Percentiles rank a stretch among this genome's conserved stretches.
phyloP scores from a whole-genome alignment of 2,113 vertebrate species.

The Phylloscopus trochilus region DNA sequence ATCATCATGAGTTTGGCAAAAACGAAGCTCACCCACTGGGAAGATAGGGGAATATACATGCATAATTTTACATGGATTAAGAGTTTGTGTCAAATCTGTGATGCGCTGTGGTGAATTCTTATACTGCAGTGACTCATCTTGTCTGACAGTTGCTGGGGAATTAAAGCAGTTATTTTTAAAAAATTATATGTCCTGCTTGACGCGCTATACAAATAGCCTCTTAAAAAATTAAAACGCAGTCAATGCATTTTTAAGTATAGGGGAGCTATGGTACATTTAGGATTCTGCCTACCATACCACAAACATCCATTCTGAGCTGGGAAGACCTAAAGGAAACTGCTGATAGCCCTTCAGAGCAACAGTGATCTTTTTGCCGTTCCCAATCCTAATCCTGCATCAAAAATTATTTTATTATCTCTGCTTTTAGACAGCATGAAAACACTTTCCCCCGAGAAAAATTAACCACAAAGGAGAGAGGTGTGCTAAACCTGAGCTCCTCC shows the following conservation, averaged over 20 bases:
- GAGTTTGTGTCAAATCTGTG: constrained; percentile 49
- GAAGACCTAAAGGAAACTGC: constrained; percentile 31
- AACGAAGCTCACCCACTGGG: constrained; percentile 12
- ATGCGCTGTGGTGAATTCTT: constrained; percentile 36
- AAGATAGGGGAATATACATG: constrained; percentile 34
- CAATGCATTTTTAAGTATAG: constrained; percentile 47
- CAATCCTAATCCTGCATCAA: not conserved
- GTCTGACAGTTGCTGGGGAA: constrained; percentile 59
- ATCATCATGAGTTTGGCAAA: constrained; percentile 28
- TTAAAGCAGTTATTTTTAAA: constrained; percentile 66
- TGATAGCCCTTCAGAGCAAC: constrained; percentile 23
- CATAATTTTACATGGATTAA: constrained; percentile 59
- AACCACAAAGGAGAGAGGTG: not conserved
- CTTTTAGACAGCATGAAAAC: not conserved
- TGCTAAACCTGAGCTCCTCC: not conserved
- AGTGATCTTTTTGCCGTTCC: not conserved
- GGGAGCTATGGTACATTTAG: constrained; percentile 45
- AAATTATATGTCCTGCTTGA: constrained; percentile 61
- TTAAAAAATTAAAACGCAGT: constrained; percentile 55
- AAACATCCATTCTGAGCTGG: constrained; percentile 23
- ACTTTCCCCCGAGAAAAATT: not conserved
- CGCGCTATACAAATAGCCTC: constrained; percentile 55
- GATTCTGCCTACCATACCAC: not conserved
- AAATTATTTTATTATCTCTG: not conserved
- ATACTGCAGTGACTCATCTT: constrained; percentile 43